A percentile compares a stretch with the other conserved stretches of the same genome.
Evolutionary conservation across 1,140 invertebrate genomes (phyloP).

Genomic region (Campoletis sonorensis): DNA sequence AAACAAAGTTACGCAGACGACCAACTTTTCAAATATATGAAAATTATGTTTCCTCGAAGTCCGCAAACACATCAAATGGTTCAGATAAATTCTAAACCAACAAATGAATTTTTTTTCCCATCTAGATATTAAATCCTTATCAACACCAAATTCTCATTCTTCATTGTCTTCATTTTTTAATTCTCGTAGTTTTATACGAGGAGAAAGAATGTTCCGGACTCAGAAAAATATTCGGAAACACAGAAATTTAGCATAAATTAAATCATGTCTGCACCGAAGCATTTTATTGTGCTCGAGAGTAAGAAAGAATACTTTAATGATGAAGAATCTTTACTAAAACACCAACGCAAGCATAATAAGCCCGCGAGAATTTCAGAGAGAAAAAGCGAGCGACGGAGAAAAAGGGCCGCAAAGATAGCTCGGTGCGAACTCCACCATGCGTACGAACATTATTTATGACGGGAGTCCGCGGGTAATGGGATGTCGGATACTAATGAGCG

Average conservation of each 20-base stretch:
- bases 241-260: not conserved
- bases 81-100: too few relatives aligned
- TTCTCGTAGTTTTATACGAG: too few relatives aligned
- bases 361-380: not conserved
- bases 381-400: not conserved
- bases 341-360: not conserved
- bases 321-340: not conserved
- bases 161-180: too few relatives aligned
- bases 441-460: slow-evolving; percentile 68
- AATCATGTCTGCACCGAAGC: not conserved
- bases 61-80: too few relatives aligned
- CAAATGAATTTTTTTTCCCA: too few relatives aligned
- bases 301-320: not conserved
- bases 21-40: too few relatives aligned
- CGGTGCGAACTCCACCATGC: slow-evolving; percentile 24
- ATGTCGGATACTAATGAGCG: slow-evolving; percentile 72
- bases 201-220: too few relatives aligned
- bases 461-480: slow-evolving; percentile 65
- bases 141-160: too few relatives aligned
- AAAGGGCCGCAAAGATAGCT: slow-evolving; percentile 38
- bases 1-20: too few relatives aligned
- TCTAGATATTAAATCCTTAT: too few relatives aligned
- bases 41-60: too few relatives aligned
- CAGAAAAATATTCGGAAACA: not conserved
- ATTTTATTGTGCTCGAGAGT: not conserved